Percentiles rank a stretch among this genome's conserved stretches.
phyloP scores from a whole-genome alignment of 2,797 vertebrate genomes.

The Kryptolebias ocellatus region DNA sequence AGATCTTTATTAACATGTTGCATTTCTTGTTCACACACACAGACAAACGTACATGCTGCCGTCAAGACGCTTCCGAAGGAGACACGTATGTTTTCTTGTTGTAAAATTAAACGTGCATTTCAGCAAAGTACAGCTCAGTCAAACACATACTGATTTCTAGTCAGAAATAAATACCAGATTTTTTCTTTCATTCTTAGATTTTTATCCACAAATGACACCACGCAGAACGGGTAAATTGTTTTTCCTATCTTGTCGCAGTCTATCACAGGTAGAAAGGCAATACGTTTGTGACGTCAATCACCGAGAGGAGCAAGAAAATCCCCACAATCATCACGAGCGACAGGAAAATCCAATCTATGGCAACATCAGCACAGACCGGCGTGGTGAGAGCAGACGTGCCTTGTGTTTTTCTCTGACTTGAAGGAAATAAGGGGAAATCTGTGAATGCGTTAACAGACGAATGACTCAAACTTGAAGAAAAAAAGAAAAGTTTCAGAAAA shows the following conservation, averaged over 20 bases:
- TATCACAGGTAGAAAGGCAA: slow-evolving; percentile 51
- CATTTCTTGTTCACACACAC: slow-evolving; percentile 22
- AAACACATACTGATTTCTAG: no score
- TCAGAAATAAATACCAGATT: no score
- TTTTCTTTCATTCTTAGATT: no score
- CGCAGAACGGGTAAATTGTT: slow-evolving; percentile 1
- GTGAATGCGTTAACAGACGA: neutral
- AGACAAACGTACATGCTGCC: slow-evolving; percentile 40
- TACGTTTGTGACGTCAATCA: slow-evolving; percentile 37
- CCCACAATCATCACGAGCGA: slow-evolving; percentile 39
- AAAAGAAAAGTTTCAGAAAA: neutral
- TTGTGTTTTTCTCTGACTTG: neutral
- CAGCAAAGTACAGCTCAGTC: no score
- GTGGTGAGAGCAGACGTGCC: slow-evolving; percentile 54
- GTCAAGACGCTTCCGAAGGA: slow-evolving; percentile 20
- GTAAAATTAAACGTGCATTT: neutral
- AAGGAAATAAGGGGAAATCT: slow-evolving; percentile 7
- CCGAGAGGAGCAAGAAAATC: slow-evolving; percentile 64
- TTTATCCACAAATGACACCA: slow-evolving; percentile 8
- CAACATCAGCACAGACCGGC: slow-evolving; percentile 74
- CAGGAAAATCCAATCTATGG: slow-evolving; percentile 84
- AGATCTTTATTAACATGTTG: neutral
- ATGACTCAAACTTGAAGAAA: neutral
- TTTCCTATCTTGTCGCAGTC: slow-evolving; percentile 29
- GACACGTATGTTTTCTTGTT: slow-evolving; percentile 51